Percentiles rank a stretch among this genome's conserved stretches.
Conservation (phyloP, 2,888 invertebrate species). For the Coenonympha glycerion region DNA sequence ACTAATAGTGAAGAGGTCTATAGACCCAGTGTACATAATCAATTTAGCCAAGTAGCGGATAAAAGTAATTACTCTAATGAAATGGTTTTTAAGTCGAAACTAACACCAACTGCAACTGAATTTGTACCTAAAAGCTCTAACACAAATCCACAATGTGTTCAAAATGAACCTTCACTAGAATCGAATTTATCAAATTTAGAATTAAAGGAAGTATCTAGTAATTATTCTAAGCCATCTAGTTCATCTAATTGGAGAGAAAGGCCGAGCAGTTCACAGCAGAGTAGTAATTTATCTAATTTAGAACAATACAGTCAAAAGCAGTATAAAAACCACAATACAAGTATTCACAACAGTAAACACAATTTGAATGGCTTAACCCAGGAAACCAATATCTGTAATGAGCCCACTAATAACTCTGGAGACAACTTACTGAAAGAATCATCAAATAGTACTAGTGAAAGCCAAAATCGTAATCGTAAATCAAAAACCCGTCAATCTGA, state of each 20-base stretch:
- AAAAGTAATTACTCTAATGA: constrained; percentile 45
- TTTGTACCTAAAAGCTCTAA: constrained; percentile 70
- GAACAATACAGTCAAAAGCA: constrained; percentile 35
- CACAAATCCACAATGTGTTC: constrained; percentile 34
- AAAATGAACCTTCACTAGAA: constrained; percentile 31
- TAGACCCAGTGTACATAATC: constrained; percentile 40
- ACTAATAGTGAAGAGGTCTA: constrained; percentile 40
- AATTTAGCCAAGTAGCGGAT: constrained; percentile 38
- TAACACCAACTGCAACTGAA: constrained; percentile 75
- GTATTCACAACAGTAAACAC: constrained; percentile 33
- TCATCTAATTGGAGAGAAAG: constrained; percentile 61
- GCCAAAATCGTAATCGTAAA: constrained; percentile 34
- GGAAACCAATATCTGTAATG: constrained; percentile 27
- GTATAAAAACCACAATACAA: constrained; percentile 37
- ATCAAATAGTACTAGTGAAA: constrained; percentile 21
- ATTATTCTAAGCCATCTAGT: constrained; percentile 39
- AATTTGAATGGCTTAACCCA: constrained; percentile 31
- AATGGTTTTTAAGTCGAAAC: constrained; percentile 64
- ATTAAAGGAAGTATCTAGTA: constrained; percentile 34
- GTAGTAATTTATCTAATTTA: constrained; percentile 25
- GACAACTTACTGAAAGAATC: constrained; percentile 14
- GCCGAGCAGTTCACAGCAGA: constrained; percentile 41
- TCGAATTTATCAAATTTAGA: constrained; percentile 24
- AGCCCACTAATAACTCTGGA: constrained; percentile 14
- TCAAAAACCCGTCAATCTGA: constrained; percentile 32